These are phyloP conservation scores for Zophobas morio DNA, from an alignment of 1,140 invertebrate genomes.

Conservation along the genomic window DNA sequence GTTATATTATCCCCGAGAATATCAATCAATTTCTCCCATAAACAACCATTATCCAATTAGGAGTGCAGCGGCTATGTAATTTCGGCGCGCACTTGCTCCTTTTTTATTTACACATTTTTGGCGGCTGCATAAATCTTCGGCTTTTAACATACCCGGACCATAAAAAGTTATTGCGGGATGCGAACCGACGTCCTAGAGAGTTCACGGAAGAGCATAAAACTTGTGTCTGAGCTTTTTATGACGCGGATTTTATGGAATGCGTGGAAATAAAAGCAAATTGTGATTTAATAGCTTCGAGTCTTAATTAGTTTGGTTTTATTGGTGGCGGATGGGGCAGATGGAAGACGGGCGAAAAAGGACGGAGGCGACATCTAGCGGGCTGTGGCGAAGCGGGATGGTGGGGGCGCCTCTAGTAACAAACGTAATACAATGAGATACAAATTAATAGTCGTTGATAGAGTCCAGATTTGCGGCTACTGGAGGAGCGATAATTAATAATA, in stretches of 20 bases:
- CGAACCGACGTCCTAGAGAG: background rate
- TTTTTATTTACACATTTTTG: background rate
- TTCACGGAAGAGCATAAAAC: background rate
- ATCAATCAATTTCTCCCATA: conserved; percentile 2
- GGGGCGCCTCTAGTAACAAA: too few species aligned
- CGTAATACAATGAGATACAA: too few species aligned
- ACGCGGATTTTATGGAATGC: background rate
- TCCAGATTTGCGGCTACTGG: too few species aligned
- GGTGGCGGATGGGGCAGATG: background rate
- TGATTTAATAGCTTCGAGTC: background rate
- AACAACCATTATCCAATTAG: conserved; percentile 16
- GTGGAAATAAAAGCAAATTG: conserved; percentile 16
- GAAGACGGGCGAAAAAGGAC: too few species aligned
- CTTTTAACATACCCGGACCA: background rate
- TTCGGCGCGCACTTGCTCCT: background rate
- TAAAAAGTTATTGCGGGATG: conserved; percentile 29
- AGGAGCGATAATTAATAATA: too few species aligned
- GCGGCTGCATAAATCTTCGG: background rate
- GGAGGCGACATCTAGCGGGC: too few species aligned
- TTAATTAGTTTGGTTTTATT: conserved; percentile 17
- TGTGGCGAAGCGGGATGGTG: too few species aligned
- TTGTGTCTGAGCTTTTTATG: background rate
- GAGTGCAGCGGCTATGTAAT: background rate
- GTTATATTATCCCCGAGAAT: conserved; percentile 14
- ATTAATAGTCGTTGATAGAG: too few species aligned